phyloP scores from a whole-genome alignment of 2,888 invertebrate species.

The Protula sp. region DNA sequence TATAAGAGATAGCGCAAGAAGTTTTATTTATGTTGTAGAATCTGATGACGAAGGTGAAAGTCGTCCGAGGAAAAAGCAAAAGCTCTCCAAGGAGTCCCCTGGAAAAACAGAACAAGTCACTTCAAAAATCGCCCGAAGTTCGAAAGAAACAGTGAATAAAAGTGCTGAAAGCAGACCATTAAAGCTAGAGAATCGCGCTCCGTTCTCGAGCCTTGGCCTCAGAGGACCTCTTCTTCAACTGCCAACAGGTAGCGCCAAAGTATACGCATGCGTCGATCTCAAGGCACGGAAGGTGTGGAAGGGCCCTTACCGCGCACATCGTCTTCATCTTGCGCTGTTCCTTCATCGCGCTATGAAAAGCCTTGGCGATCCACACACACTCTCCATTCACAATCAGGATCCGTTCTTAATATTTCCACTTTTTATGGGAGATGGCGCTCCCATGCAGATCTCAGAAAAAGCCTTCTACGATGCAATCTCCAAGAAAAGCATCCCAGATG shows the following conservation, averaged over 20 bases:
- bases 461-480: constrained; percentile 10
- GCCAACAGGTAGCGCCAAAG: constrained; percentile 10
- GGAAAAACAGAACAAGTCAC: too few relatives aligned
- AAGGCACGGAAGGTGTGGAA: constrained; percentile 6
- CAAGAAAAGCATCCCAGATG: constrained; percentile 1
- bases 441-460: not conserved
- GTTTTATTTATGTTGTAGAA: too few relatives aligned
- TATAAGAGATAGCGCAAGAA: too few relatives aligned
- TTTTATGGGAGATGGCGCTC: not conserved
- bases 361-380: constrained; percentile 8
- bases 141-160: too few relatives aligned
- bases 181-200: too few relatives aligned
- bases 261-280: constrained; percentile 8
- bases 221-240: constrained; percentile 13
- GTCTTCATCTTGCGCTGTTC: constrained; percentile 3
- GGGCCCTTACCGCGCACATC: constrained; percentile 7
- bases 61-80: too few relatives aligned
- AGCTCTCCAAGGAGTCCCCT: too few relatives aligned
- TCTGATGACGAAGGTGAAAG: too few relatives aligned
- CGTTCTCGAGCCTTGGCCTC: too few relatives aligned
- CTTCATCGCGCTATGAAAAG: constrained; percentile 8
- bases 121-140: too few relatives aligned
- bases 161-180: too few relatives aligned
- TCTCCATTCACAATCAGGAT: constrained; percentile 1
- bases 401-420: constrained; percentile 9